Base-by-base conservation (phyloP, 2,113 vertebrate genomes). In the Alouatta palliata region DNA sequence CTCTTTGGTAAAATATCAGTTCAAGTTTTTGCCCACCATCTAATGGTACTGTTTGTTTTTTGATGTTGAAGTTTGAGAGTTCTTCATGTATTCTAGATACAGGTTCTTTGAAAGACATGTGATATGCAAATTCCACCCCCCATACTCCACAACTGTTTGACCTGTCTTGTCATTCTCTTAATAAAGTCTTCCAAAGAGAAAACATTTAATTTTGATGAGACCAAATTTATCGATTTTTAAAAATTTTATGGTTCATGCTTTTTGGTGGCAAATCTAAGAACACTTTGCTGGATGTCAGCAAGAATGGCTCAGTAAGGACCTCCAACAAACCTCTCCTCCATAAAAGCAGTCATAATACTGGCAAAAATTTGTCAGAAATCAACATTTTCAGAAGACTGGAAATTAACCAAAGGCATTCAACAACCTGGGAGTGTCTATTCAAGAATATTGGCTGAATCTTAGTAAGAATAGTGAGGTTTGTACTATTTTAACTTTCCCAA, bases 1-100 rank as follows among this genome's bases (percentile, higher is more conserved):
- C 14, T 95, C 25, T 77, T 84, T 61, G 43, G 45, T 77, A 68
- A 97, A 95, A 71, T 86, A 35, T 54, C n/a, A 84, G 5, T 21
- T 96, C 23, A 37, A 70, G 37, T 47, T 43, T 70, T 88, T 76
- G 13, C 32, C 45, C 45, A 81, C 3, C 80, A 89, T 91, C 52
- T 56, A 91, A 64, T 94, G 85, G 66, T 3, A 61, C 52, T 77
- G 27, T 8, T 61, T 89, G 25, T 14, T 61, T 89, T 87, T 81
- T 80, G 66, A 91, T 52, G 40, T 49, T 71, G 14, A 86, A 64
- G 40, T 90, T 79, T 91, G 47, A 95, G 16, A 91, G 9, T 82
- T 82, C 32, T 93, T 45, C 71, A 43, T 75, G 49, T 66, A 54
- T 68, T 81, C 32, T 40, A 52, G 13, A 66, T 73, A 30, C 30